A percentile compares a stretch with the other conserved stretches of the same genome.
Conservation (phyloP, 2,113 vertebrate genomes). For the Entomyzon cyanotis region DNA sequence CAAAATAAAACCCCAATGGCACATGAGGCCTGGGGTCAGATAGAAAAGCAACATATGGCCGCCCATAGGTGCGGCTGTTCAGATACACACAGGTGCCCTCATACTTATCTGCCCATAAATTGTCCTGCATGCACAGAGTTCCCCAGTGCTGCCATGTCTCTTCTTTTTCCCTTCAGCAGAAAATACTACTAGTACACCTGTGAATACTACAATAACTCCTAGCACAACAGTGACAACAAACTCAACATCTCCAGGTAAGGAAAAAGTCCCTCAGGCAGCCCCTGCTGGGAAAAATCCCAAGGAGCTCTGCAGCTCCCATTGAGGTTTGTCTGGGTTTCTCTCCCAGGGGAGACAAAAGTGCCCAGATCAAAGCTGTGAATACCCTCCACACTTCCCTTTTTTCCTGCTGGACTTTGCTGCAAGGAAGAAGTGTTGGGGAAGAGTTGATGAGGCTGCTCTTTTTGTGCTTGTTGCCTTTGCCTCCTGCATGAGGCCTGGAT, state of each 20-base stretch:
- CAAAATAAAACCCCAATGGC: rapidly evolving
- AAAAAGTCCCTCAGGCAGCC: not conserved
- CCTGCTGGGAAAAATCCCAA: not conserved
- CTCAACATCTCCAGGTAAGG: rapidly evolving
- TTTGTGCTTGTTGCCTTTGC: not conserved
- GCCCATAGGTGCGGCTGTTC: not conserved
- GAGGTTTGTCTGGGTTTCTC: rapidly evolving
- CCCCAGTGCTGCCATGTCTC: not conserved
- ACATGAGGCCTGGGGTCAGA: rapidly evolving
- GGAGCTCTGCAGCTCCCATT: not conserved
- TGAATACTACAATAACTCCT: no score
- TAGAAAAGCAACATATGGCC: not conserved
- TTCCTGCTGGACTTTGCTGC: not conserved
- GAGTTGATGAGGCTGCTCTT: no score
- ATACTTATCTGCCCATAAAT: rapidly evolving
- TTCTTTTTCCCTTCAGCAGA: not conserved
- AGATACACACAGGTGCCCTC: rapidly evolving
- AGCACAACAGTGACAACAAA: rapidly evolving
- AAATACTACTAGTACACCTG: no score
- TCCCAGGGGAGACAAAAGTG: rapidly evolving
- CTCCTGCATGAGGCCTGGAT: rapidly evolving
- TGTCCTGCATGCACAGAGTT: not conserved
- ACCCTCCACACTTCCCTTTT: not conserved
- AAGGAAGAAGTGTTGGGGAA: not conserved
- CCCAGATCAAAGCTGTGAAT: not conserved